A percentile compares a stretch with the other conserved stretches of the same genome.
phyloP scores from a whole-genome alignment of 2,888 invertebrate species.

The Neocrepidodera transversa region DNA sequence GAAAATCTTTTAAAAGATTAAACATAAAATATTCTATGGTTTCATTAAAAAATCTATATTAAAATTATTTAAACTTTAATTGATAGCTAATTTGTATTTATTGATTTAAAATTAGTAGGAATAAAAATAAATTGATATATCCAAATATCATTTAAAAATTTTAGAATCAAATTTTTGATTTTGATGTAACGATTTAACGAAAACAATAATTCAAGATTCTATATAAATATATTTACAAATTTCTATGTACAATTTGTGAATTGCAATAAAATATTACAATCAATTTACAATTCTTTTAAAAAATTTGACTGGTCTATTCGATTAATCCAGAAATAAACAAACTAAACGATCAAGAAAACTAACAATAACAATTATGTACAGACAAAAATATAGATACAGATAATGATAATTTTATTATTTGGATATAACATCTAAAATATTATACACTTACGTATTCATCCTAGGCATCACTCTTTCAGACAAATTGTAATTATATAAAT shows the following conservation, averaged over 20 bases:
- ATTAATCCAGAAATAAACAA: conserved; percentile 50
- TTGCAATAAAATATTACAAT: conserved; percentile 58
- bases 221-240: conserved; percentile 61
- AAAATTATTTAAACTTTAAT: too few relatives aligned
- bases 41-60: too few relatives aligned
- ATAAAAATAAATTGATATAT: too few relatives aligned
- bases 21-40: too few relatives aligned
- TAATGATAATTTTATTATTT: conserved; percentile 35
- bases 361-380: conserved; percentile 60
- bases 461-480: conserved; percentile 27
- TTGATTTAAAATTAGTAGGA: too few relatives aligned
- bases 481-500: too few relatives aligned
- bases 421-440: conserved; percentile 47
- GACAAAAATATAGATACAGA: conserved; percentile 54
- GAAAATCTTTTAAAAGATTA: too few relatives aligned
- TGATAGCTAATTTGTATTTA: too few relatives aligned
- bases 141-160: too few relatives aligned
- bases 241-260: conserved; percentile 55
- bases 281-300: conserved; percentile 56
- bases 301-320: conserved; percentile 49
- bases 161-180: too few relatives aligned
- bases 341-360: conserved; percentile 51
- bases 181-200: too few relatives aligned
- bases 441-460: conserved; percentile 24
- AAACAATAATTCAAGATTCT: conserved; percentile 23